Evolutionary conservation across 2,113 vertebrate genomes (phyloP).

Genomic region (Malurus melanocephalus): DNA sequence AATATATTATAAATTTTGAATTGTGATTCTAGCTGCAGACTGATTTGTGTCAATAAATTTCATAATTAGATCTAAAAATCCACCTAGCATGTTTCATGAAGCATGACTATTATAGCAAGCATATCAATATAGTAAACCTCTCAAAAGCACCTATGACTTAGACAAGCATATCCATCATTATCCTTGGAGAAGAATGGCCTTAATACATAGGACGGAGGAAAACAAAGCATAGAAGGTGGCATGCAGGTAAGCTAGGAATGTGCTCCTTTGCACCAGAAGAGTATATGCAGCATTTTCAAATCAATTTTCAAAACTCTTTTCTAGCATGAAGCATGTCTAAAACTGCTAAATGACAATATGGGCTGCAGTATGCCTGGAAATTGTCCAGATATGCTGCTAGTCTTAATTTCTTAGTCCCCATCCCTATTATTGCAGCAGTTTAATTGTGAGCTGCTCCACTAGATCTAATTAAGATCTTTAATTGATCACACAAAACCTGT

Average conservation of each 20-base stretch:
- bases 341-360: background rate
- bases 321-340: background rate
- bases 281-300: background rate
- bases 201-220: background rate
- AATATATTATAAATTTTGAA: background rate
- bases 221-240: background rate
- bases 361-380: background rate
- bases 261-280: background rate
- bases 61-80: background rate
- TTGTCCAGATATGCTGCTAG: background rate
- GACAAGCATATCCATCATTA: background rate
- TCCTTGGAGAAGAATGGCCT: background rate
- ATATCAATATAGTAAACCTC: background rate
- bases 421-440: background rate
- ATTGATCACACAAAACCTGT: background rate
- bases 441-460: background rate
- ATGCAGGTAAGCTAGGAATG: background rate
- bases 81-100: background rate
- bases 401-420: background rate
- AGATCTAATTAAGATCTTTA: background rate
- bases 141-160: background rate
- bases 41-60: background rate
- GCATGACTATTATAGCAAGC: background rate
- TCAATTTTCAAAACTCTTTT: background rate
- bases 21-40: background rate